Base-by-base conservation (phyloP, 2,888 invertebrate species). In the Lithophane ornitopus region DNA sequence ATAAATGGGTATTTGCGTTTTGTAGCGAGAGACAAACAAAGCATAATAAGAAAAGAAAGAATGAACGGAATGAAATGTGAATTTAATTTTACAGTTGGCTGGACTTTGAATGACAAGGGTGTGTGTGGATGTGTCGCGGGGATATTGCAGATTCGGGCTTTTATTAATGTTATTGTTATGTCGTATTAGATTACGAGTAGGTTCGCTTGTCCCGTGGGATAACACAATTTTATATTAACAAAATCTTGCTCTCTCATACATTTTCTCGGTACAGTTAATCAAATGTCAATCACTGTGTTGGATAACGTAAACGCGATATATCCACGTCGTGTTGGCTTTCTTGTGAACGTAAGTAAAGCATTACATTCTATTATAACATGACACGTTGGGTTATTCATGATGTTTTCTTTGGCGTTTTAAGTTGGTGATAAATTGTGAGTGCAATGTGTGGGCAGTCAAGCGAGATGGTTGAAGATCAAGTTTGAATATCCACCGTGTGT, bases 71-170 rank as follows among this genome's bases (percentile, higher is more conserved):
- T 89, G 87, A 89, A 92, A 91, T 89, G 88, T 90, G 91, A 90
- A 91, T 93, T 93, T 92, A 92, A 93, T 93, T 93, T 93, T 92
- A 93, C 93, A 93, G 90, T 91, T 90, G 90, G 91, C 89, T 87
- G 91, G 85, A 85, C 89, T 87, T 87, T 89, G 90, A 88, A 87
- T 91, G 92, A 92, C 90, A 90, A 87, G 92, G 92, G 91, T 90
- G 74, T 76, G 76, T 79, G 78, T 82, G 77, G 75, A 85, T 81
- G 75, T 85, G 85, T 81, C 80, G 81, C 82, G 28, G 63, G 74
- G 65, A 81, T 77, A 78, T 78, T 78, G 65, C 78, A 52, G 63
- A 82, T 81, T 78, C 61, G 22, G 76, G 46, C 9, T 80, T 81
- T 83, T 71, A 76, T 68, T 78, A 74, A 79, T 78, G 58, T 79